A percentile compares a stretch with the other conserved stretches of the same genome.
phyloP scores from a whole-genome alignment of 2,888 invertebrate species.

The Acanthoscelides obtectus region DNA sequence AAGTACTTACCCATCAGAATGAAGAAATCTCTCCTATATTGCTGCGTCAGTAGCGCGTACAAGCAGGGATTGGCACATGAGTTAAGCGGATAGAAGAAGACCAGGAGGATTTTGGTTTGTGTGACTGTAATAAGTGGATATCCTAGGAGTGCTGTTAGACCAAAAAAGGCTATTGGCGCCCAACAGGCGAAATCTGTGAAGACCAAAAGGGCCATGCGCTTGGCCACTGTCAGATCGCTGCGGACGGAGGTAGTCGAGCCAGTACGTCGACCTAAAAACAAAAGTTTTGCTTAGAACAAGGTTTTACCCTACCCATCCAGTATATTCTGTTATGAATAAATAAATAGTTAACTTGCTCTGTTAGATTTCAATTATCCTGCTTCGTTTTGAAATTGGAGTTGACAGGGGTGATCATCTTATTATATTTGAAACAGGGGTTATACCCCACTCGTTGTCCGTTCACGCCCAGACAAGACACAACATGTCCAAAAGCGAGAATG shows the following conservation, averaged over 20 bases:
- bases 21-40: slow-evolving; percentile 57
- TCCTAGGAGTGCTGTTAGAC: slow-evolving; percentile 60
- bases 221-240: slow-evolving; percentile 54
- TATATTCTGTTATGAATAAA: too few relatives aligned
- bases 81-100: slow-evolving; percentile 66
- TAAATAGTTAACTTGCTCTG: too few relatives aligned
- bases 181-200: slow-evolving; percentile 61
- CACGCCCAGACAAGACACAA: too few relatives aligned
- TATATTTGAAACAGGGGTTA: too few relatives aligned
- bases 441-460: too few relatives aligned
- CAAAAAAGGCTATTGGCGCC: slow-evolving; percentile 65
- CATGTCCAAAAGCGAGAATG: too few relatives aligned
- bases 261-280: slow-evolving; percentile 48
- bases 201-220: slow-evolving; percentile 62
- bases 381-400: too few relatives aligned
- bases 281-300: too few relatives aligned
- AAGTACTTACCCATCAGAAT: slow-evolving; percentile 46
- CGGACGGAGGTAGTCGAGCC: slow-evolving; percentile 47
- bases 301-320: too few relatives aligned
- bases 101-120: slow-evolving; percentile 54
- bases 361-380: too few relatives aligned
- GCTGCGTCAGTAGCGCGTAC: slow-evolving; percentile 63
- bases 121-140: slow-evolving; percentile 56
- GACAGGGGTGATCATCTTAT: too few relatives aligned
- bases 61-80: slow-evolving; percentile 66